Conservation (phyloP, 2,888 invertebrate species). For the Brassicogethes aeneus region DNA sequence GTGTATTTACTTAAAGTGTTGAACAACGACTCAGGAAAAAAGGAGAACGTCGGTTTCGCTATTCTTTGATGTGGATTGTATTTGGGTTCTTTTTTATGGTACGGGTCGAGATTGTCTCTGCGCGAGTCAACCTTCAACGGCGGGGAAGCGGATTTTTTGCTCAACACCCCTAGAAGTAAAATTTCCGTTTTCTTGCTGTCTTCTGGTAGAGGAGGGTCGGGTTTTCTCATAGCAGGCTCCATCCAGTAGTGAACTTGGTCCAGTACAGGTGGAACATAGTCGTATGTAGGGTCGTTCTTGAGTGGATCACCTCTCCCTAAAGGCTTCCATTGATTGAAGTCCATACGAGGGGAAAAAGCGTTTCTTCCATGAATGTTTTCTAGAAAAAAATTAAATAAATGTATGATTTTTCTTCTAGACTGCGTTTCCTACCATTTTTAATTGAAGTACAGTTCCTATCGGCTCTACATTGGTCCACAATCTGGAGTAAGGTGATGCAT, state of each 20-base stretch:
- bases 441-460: neutral
- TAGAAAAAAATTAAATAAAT: conserved; percentile 18
- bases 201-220: conserved; percentile 45
- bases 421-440: neutral
- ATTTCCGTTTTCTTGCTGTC: conserved; percentile 54
- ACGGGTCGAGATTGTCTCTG: conserved; percentile 38
- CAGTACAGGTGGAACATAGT: conserved; percentile 73
- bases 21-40: conserved; percentile 33
- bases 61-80: conserved; percentile 35
- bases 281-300: conserved; percentile 77
- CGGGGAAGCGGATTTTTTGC: conserved; percentile 52
- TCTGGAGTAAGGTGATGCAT: neutral
- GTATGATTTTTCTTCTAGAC: too few relatives aligned
- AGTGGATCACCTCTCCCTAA: conserved; percentile 73
- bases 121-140: conserved; percentile 32
- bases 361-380: conserved; percentile 25
- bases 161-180: conserved; percentile 58
- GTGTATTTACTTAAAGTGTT: conserved; percentile 30
- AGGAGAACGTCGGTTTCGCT: conserved; percentile 34
- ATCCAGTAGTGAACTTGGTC: conserved; percentile 77
- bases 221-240: conserved; percentile 50
- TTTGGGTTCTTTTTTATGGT: conserved; percentile 43
- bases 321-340: conserved; percentile 80
- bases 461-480: neutral
- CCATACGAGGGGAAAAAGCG: conserved; percentile 65